Evolutionary conservation across 2,797 vertebrate species (phyloP).

Genomic region (Pangasius mekongensis): DNA sequence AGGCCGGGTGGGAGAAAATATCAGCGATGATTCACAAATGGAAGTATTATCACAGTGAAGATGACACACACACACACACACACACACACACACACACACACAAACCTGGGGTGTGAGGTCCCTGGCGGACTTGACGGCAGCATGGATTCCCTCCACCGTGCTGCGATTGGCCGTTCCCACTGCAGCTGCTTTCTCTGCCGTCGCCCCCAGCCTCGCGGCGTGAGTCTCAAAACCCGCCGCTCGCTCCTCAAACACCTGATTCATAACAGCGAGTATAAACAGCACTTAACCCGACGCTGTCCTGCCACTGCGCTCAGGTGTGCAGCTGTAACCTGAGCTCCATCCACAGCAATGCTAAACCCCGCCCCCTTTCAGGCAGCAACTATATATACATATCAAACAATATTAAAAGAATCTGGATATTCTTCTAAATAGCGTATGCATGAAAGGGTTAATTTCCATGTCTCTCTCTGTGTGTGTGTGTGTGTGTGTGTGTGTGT

Average conservation of each 20-base stretch:
- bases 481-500: too few relatives aligned
- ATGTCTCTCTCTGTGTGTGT: not conserved
- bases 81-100: not conserved
- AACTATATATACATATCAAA: too few relatives aligned
- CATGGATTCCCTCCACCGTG: constrained; percentile 96
- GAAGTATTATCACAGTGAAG: not conserved
- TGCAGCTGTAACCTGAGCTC: not conserved
- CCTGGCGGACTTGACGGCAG: constrained; percentile 92
- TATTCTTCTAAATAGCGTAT: too few relatives aligned
- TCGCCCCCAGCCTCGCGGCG: constrained; percentile 90
- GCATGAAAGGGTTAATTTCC: not conserved
- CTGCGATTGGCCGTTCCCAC: constrained; percentile 95
- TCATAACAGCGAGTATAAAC: too few relatives aligned
- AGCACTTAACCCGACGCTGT: not conserved
- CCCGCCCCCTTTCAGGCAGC: too few relatives aligned
- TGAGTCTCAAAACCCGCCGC: constrained; percentile 95
- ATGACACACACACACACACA: too few relatives aligned
- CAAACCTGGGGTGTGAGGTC: constrained; percentile 94
- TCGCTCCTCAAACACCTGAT: constrained; percentile 92
- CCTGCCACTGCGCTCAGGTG: too few relatives aligned
- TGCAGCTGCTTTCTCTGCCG: constrained; percentile 96
- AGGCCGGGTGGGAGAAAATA: too few relatives aligned
- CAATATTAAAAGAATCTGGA: not conserved
- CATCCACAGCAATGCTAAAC: too few relatives aligned
- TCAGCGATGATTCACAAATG: not conserved